Evolutionary conservation across 2,888 invertebrate genomes (phyloP), one percentile per base, ranked within the genome.

Genomic region (Eupithecia pulchellata): DNA sequence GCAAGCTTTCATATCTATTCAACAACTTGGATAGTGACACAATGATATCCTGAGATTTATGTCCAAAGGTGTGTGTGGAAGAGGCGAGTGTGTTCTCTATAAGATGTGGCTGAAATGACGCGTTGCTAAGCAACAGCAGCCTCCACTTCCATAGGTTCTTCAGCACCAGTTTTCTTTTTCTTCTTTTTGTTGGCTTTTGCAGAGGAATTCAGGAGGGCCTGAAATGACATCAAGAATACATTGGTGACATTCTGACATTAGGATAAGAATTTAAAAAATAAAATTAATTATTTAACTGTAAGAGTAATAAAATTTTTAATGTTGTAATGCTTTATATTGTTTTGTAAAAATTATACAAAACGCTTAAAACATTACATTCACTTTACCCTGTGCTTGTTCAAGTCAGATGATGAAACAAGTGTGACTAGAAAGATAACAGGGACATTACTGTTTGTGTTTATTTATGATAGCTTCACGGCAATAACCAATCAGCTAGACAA

Each of bases 161-260:
- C 92, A 66, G 95, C 92, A 75, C 95, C 96, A 78, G 96, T 96
- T 77, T 96, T 96, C 96, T 97, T 97, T 97, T 98, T 98, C 96
- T 98, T 98, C 96, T 98, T 98, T 93, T 98, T 98, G 81, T 97
- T 97, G 30, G 97, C 95, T 90, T 98, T 98, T 75, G 97, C 97
- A 20, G 97, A 96, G 74, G 96, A 96, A 86, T 96, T 96, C 81
- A 98, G 94, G 75, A 98, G 95, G 73, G 96, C 93, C 96, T 97
- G 92, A 34, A 74, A 73, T 30, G 72, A 75, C 63, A 75, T 36
- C 11, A 36, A 27, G 2, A 57, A 39, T 39, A 39, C 17, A 36
- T 52, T 62, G 25, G 30, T 36, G 47, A 9, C 20, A 34, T 65
- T 34, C 42, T 39, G 25, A 61, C 47, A 57, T 34, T 60, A 63